These are phyloP conservation scores for Ciona savignyi DNA, from an alignment of 23 tunicate genomes.

Conservation along the genomic window DNA sequence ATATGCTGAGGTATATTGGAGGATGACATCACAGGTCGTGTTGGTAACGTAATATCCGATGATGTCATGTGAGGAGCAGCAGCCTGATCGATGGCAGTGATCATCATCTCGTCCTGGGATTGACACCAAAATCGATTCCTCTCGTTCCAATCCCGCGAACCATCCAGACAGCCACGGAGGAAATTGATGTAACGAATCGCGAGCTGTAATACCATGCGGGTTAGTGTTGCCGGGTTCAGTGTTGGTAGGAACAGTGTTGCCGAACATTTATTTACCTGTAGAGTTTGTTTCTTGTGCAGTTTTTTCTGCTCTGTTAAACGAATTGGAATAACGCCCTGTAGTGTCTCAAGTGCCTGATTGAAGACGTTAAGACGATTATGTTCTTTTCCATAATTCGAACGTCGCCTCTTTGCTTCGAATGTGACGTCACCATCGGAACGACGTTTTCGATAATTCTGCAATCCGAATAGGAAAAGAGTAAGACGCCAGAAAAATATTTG, in stretches of 20 bases:
- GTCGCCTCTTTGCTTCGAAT: background rate
- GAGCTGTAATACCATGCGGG: too few relatives aligned
- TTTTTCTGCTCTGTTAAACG: slow-evolving; percentile 32
- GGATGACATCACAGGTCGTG: too few relatives aligned
- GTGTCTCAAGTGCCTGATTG: slow-evolving; percentile 30
- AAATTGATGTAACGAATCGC: slow-evolving; percentile 16
- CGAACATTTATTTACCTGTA: slow-evolving; percentile 34
- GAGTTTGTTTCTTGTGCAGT: slow-evolving; percentile 41
- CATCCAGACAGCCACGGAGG: slow-evolving; percentile 2
- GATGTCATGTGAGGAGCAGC: too few relatives aligned
- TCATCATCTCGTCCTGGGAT: slow-evolving; percentile 8
- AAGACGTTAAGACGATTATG: slow-evolving; percentile 17
- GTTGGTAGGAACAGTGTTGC: too few relatives aligned
- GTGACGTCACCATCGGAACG: too few relatives aligned
- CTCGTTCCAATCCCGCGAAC: slow-evolving; percentile 1
- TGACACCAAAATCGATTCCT: slow-evolving; percentile 8
- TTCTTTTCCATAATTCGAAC: slow-evolving; percentile 27
- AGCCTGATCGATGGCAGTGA: slow-evolving; percentile 6
- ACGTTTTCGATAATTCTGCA: too few relatives aligned
- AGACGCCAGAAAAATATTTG: too few relatives aligned
- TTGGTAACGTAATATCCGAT: too few relatives aligned
- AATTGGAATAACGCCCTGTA: slow-evolving; percentile 40
- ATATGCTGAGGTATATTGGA: too few relatives aligned
- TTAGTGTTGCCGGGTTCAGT: too few relatives aligned
- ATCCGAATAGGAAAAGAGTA: too few relatives aligned